phyloP scores from a whole-genome alignment of 2,113 vertebrate genomes.

The Ardeotis arabs region DNA sequence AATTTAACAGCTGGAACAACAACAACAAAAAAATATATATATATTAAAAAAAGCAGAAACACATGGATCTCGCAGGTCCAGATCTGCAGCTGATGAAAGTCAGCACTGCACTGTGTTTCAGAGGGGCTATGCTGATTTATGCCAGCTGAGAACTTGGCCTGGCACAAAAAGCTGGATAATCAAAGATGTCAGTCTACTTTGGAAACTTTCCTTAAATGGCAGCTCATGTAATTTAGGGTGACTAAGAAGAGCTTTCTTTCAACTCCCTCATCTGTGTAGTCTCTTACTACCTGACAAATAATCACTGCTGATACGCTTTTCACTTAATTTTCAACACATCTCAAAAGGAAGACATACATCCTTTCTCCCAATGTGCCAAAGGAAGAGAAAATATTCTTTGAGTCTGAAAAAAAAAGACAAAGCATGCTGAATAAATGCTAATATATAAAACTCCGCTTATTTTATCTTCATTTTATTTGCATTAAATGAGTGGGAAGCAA shows the following conservation, averaged over 20 bases:
- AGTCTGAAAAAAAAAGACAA: neutral
- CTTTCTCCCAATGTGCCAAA: neutral
- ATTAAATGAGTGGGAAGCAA: neutral
- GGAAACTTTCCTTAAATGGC: neutral
- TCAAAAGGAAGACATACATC: neutral
- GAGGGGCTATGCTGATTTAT: neutral
- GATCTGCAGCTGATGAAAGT: neutral
- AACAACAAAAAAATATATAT: too few species aligned
- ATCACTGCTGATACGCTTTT: neutral
- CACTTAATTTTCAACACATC: slow-evolving; percentile 38
- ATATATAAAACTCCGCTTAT: neutral
- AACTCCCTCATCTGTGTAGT: neutral
- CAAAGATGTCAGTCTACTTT: neutral
- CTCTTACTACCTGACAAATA: slow-evolving; percentile 27
- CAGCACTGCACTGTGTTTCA: neutral
- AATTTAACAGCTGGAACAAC: neutral
- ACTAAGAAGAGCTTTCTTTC: slow-evolving; percentile 32
- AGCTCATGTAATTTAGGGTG: neutral
- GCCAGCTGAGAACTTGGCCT: neutral
- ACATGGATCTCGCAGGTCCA: neutral
- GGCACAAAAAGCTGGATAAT: neutral
- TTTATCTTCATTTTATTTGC: neutral
- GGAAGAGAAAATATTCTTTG: neutral
- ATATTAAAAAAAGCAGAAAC: neutral
- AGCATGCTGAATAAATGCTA: neutral